These are phyloP conservation scores for Eucidaris tribuloides DNA, from an alignment of 35 echinoderm and acorn worm genomes.

Conservation along the genomic window DNA sequence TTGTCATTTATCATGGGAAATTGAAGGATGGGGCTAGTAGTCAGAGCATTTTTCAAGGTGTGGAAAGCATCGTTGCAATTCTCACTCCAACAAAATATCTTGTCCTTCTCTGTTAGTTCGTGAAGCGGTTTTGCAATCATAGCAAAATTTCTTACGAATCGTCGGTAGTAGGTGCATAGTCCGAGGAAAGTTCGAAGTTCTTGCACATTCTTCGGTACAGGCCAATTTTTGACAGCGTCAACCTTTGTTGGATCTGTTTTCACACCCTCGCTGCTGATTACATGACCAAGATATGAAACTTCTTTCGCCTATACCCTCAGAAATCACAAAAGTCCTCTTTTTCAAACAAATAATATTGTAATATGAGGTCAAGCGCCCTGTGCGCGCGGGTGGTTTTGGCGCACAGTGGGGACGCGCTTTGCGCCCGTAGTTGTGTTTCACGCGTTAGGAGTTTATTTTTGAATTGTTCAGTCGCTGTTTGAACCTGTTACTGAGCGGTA, in stretches of 20 bases:
- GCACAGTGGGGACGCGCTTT: too few species aligned
- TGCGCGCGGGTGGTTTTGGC: too few species aligned
- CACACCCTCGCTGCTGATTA: conserved; percentile 27
- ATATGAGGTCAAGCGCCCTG: too few species aligned
- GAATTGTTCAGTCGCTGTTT: too few species aligned
- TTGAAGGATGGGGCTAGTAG: conserved; percentile 20
- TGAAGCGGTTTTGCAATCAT: conserved; percentile 43
- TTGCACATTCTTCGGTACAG: conserved; percentile 7
- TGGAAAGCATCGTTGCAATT: conserved; percentile 42
- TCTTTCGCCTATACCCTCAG: too few species aligned
- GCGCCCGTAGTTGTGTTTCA: too few species aligned
- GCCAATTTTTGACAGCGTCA: conserved; percentile 29
- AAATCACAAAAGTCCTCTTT: too few species aligned
- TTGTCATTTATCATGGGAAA: not conserved
- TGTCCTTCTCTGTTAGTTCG: conserved; percentile 28
- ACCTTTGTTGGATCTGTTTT: conserved; percentile 43
- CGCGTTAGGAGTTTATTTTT: too few species aligned
- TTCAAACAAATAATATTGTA: conserved; percentile 57
- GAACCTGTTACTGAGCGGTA: too few species aligned
- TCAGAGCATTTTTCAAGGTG: conserved; percentile 27
- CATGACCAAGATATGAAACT: conserved; percentile 62
- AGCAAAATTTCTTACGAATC: conserved; percentile 52
- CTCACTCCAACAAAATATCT: conserved; percentile 16
- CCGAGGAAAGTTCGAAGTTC: conserved; percentile 59
- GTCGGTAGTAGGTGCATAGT: conserved; percentile 41